Conservation (phyloP, 2,113 vertebrate species). For the Chloropsis hardwickii region DNA sequence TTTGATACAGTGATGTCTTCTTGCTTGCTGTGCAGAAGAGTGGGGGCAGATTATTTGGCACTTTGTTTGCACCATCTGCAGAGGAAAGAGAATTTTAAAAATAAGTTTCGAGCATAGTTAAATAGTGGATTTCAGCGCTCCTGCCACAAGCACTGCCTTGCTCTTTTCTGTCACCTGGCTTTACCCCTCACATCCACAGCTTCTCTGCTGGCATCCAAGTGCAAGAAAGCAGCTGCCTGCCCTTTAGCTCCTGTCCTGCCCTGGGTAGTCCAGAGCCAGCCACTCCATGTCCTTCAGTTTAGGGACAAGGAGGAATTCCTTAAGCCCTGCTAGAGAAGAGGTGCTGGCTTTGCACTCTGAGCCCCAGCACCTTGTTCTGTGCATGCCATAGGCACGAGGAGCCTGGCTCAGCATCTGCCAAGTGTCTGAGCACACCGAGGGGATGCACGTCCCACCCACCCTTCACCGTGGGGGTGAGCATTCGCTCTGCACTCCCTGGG, state of each 20-base stretch:
- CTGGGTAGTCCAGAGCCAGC: not conserved
- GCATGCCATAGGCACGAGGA: rapidly evolving
- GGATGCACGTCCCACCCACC: not conserved
- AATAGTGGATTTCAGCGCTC: not conserved
- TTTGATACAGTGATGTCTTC: not conserved
- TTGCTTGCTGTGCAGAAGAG: not conserved
- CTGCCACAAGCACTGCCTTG: not conserved
- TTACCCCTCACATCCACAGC: not conserved
- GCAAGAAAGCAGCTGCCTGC: not conserved
- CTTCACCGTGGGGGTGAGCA: rapidly evolving
- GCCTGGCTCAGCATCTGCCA: not conserved
- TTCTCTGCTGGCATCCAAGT: not conserved
- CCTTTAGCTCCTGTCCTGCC: not conserved
- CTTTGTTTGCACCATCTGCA: not conserved
- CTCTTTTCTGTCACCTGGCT: not conserved
- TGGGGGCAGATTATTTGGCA: not conserved
- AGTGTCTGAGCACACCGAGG: not conserved
- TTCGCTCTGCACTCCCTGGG: not conserved
- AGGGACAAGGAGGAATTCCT: not conserved
- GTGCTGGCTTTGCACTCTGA: not conserved
- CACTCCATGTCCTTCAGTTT: not conserved
- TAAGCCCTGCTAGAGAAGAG: not conserved
- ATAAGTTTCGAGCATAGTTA: not conserved
- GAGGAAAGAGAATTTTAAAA: not conserved
- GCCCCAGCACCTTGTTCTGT: not conserved